Evolutionary conservation across 2,797 vertebrate species (phyloP), one percentile per base, ranked within the genome.

Genomic region (Cyclopterus lumpus): DNA sequence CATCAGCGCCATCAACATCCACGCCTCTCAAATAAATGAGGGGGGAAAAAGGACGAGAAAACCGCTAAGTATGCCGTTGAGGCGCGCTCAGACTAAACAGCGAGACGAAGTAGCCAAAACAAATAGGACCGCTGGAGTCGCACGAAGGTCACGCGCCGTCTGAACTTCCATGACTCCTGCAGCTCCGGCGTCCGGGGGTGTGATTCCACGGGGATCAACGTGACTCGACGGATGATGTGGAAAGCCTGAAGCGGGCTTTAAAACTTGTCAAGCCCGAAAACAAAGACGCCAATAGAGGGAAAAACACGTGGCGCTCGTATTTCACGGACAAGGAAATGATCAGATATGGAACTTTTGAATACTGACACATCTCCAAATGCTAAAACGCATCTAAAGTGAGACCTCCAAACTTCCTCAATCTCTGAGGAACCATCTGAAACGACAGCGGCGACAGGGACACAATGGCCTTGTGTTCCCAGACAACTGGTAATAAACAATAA

Each of bases 401-500:
- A 51, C 66, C 57, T 61, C 57, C 8, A 49, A 28, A 63, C 66
- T 63, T 72, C 34, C 24, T 54, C 28, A 72, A 73, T 71, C 48
- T 63, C 8, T 24, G 18, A 3, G 55, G 44, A 83, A 54, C 14
- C 7, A 42, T 26, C 16, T 36, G 15, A 36, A 77, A 16, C n/a
- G 18, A 22, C 36, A 10, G 24, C 26, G 12, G 42, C 20, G 28
- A 46, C 12, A 28, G 3, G 63, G 58, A 5, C 36, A 73, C 49
- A 75, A 71, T 51, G 63, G 55, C 68, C 22, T n/a, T 1, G 32
- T 40, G 61, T 75, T 64, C 16, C 53, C 7, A 51, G 72, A 49
- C 15, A 58, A 38, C 24, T 4, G 10, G 11, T 42, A 11, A 80
- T 77, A 77, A 79, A 88, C 34, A 65, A 10, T 51, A 61, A 83